Evolutionary conservation across 1,140 invertebrate species (phyloP).

Genomic region (Bombus pyrosoma): DNA sequence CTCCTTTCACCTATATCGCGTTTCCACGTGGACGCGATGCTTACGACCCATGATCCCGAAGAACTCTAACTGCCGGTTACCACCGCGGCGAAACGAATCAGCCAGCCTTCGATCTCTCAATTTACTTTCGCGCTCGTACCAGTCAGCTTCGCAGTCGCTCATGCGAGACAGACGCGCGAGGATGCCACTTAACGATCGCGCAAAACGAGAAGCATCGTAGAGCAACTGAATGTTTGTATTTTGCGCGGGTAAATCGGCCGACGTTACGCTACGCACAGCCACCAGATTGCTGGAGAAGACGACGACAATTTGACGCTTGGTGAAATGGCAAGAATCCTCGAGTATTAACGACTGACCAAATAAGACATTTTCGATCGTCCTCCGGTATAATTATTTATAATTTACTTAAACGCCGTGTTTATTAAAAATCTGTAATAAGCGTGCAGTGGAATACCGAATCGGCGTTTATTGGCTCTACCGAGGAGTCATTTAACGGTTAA

Average conservation of each 20-base stretch:
- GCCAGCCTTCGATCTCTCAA: slow-evolving; percentile 20
- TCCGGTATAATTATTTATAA: slow-evolving; percentile 12
- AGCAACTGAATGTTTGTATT: neutral
- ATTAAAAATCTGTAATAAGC: slow-evolving; percentile 34
- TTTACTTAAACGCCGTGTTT: slow-evolving; percentile 21
- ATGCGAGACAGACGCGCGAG: no score
- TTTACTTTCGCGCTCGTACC: slow-evolving; percentile 6
- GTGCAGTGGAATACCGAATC: neutral
- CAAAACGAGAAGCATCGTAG: neutral
- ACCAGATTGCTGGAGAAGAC: accelerated
- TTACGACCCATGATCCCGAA: no score
- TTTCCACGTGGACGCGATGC: no score
- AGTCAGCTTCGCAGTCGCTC: neutral
- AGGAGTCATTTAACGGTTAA: slow-evolving; percentile 28
- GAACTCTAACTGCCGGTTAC: no score
- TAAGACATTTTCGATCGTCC: slow-evolving; percentile 17
- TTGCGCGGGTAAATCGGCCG: no score
- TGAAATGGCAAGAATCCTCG: neutral
- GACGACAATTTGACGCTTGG: neutral
- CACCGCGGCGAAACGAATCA: neutral
- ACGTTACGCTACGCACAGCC: no score
- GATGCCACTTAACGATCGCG: neutral
- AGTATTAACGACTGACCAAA: neutral
- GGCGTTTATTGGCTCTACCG: slow-evolving; percentile 5
- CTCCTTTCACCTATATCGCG: no score